phyloP scores from a whole-genome alignment of 2,797 vertebrate species.

The Poecilia gillii region DNA sequence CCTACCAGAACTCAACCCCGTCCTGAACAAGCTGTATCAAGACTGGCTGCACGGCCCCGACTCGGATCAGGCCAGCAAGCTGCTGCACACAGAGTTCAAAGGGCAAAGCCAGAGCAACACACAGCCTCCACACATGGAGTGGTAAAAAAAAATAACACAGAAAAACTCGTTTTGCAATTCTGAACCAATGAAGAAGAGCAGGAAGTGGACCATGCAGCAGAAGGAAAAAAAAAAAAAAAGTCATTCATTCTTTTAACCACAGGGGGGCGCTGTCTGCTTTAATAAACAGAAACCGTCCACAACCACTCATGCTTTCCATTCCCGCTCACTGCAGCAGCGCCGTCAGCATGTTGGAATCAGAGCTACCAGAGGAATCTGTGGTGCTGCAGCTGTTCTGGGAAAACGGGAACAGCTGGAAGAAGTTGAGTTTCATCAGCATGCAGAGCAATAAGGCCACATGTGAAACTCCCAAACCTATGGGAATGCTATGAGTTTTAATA shows the following conservation, averaged over 20 bases:
- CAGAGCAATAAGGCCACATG: conserved; percentile 41
- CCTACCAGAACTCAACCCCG: conserved; percentile 83
- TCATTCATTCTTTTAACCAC: conserved; percentile 42
- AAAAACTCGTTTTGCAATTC: conserved; percentile 1
- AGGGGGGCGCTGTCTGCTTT: conserved; percentile 15
- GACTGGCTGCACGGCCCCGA: conserved; percentile 92
- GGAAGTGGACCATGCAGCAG: not conserved
- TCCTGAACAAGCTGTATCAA: conserved; percentile 86
- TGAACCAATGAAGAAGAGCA: conserved; percentile 8
- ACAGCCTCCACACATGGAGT: conserved; percentile 81
- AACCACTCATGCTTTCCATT: not conserved
- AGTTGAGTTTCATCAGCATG: conserved; percentile 2
- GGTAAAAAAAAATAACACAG: conserved; percentile 64
- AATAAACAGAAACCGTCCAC: not conserved
- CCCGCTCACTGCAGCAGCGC: not conserved
- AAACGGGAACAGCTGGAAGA: conserved; percentile 4
- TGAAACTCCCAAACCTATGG: not conserved
- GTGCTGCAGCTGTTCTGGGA: not conserved
- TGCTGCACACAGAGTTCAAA: conserved; percentile 86
- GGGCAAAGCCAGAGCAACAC: conserved; percentile 52
- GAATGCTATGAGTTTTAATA: not conserved
- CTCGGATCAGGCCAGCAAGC: conserved; percentile 77
- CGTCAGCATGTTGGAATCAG: not conserved
- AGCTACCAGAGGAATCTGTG: not conserved
- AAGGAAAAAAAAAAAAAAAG: rapidly evolving